Evolutionary conservation across 2,888 invertebrate species (phyloP), one percentile per base, ranked within the genome.

Genomic region (Lordiphosa andalusiaca): DNA sequence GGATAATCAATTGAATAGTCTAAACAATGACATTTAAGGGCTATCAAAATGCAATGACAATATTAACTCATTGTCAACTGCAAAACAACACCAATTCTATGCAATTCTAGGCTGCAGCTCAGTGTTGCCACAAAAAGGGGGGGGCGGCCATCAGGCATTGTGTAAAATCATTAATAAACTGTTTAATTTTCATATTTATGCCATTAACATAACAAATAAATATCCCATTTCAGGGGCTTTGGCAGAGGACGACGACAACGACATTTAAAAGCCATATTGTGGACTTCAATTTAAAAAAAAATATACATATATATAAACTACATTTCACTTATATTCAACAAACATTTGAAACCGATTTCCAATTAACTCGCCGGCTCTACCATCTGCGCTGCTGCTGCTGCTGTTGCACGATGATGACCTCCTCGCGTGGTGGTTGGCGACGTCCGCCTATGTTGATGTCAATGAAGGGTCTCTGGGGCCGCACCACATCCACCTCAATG

Each of bases 401-500:
- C 46, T 73, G 69, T 42, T 73, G 65, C 9, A 85, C 77, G 19
- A 84, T 51, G 49, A 84, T 47, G 33, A 82, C 47, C 48, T 77
- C 80, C 68, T 74, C 80, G 0, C 64, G 59, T 6, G 73, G 74
- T 2, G 81, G 74, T 16, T 16, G 16, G 16, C 71, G 84, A 5
- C 69, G 69, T 6, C 85, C 77, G 1, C 85, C 80, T 36, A 80
- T 66, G 49, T 80, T 76, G 62, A 80, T 65, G 42, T 85, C 80
- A 30, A 80, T 85, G 41, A 80, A 46, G 0, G 80, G 85, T 9
- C 77, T 67, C 13, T 50, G 53, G 13, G 81, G 84, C 3, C 68
- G 70, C 49, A 83, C 44, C 54, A 83, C 80, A 23, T 81, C 85
- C 1, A 81, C 85, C 57, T 85, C 85, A 4, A 81, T 60, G 4